These are phyloP conservation scores for Batillaria attramentaria DNA, from an alignment of 1,140 invertebrate species.

Conservation along the genomic window DNA sequence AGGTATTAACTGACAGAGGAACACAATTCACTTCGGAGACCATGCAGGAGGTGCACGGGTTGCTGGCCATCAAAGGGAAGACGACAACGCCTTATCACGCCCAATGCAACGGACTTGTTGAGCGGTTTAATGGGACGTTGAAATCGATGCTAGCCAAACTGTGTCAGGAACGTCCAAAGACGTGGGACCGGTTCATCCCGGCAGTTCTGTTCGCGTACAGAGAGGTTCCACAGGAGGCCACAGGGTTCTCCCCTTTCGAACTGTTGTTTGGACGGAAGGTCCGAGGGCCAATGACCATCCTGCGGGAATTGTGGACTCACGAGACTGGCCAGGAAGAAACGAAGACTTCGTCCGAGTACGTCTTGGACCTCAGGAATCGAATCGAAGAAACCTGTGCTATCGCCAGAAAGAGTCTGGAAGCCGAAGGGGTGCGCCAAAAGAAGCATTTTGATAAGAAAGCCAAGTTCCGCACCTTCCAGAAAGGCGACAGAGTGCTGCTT, in stretches of 20 bases:
- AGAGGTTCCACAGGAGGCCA: slow-evolving; percentile 30
- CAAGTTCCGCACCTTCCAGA: slow-evolving; percentile 15
- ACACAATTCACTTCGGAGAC: slow-evolving; percentile 36
- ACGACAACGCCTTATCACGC: slow-evolving; percentile 37
- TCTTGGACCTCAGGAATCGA: slow-evolving; percentile 19
- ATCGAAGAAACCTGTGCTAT: slow-evolving; percentile 32
- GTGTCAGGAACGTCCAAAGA: slow-evolving; percentile 50
- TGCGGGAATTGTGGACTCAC: slow-evolving; percentile 49
- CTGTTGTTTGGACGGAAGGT: slow-evolving; percentile 32
- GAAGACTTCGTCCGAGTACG: slow-evolving; percentile 33
- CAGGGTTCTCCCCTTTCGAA: slow-evolving; percentile 29
- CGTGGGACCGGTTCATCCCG: slow-evolving; percentile 62
- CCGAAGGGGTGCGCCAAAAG: background rate
- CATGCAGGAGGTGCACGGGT: slow-evolving; percentile 34
- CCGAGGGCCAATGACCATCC: slow-evolving; percentile 30
- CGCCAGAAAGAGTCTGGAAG: slow-evolving; percentile 22
- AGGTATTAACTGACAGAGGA: slow-evolving; percentile 41
- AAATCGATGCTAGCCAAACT: slow-evolving; percentile 47
- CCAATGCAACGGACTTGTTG: slow-evolving; percentile 39
- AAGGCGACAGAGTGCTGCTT: slow-evolving; percentile 37
- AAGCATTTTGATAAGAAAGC: slow-evolving; percentile 32
- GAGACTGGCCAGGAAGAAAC: slow-evolving; percentile 36
- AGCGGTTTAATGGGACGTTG: slow-evolving; percentile 54
- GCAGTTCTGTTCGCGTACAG: slow-evolving; percentile 31
- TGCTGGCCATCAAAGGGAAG: slow-evolving; percentile 37